phyloP scores from a whole-genome alignment of 2,888 invertebrate species.

The Ommatoiulus sabulosus region DNA sequence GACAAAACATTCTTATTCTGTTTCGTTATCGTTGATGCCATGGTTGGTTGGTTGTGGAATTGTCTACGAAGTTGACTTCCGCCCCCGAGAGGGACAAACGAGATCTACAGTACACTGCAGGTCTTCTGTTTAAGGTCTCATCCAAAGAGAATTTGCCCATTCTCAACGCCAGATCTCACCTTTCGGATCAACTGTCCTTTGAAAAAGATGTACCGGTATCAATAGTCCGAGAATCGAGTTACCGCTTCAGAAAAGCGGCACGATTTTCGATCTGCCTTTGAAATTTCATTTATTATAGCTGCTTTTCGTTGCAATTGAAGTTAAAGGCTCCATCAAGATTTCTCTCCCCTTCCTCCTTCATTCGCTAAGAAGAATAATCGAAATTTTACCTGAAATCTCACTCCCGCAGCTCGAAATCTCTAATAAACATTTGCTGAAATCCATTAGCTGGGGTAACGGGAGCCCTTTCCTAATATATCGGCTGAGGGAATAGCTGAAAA shows the following conservation, averaged over 20 bases:
- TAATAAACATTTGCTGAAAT: conserved; percentile 36
- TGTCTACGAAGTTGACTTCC: too few species aligned
- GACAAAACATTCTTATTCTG: too few species aligned
- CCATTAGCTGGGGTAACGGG: conserved; percentile 14
- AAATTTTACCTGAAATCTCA: conserved; percentile 18
- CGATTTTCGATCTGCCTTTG: neutral
- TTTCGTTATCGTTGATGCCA: too few species aligned
- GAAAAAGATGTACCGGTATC: too few species aligned
- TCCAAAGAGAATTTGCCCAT: too few species aligned
- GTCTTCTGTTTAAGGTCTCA: too few species aligned
- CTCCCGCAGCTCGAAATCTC: neutral
- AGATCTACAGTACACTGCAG: too few species aligned
- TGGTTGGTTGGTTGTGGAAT: too few species aligned
- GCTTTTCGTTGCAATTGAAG: neutral
- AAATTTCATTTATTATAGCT: neutral
- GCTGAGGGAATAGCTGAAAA: neutral
- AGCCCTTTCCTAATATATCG: neutral
- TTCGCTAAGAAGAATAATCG: conserved; percentile 12
- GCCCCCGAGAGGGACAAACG: too few species aligned
- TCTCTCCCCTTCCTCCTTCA: neutral
- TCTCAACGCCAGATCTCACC: too few species aligned
- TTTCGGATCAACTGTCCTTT: too few species aligned
- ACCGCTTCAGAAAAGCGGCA: neutral
- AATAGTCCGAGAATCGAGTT: neutral
- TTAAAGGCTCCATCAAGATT: conserved; percentile 4